Base-by-base conservation (phyloP, 2,797 vertebrate species). In the Sciurus vulgaris region DNA sequence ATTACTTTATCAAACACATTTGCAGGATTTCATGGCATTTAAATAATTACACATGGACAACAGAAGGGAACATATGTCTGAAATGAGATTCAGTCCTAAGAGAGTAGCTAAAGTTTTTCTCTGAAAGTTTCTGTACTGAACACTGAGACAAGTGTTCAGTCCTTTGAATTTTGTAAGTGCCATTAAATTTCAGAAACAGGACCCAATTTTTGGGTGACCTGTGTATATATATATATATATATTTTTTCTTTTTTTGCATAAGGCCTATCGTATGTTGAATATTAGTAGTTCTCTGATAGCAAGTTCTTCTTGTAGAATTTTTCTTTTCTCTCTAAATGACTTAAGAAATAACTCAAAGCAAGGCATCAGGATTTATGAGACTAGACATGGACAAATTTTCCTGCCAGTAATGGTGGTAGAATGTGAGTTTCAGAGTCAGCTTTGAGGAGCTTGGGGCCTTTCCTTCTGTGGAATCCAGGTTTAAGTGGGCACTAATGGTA, bases 21-120 rank as follows among this genome's bases (percentile, higher is more conserved):
- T 97, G 14, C 63, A 91, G 84, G 72, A 95, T 95, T 93, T 96
- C 49, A 22, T 94, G 93, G 96, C 96, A 96, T 97, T 96, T 94
- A 89, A 96, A 87, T 94, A 92, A 97, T 95, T 96, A 91, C 72
- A 92, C 41, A 30, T 3, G 7, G 70, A 67, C 41, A 81, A 10
- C 67, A 49, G 44, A 91, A 86, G 87, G 59, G 73, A 93, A 54
- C n/a, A 38, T 63, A 82, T 70, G 15, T 89, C 70, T 96, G 92
- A 96, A 95, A 96, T 97, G 74, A 96, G 83, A 91, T 84, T 96
- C 61, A 74, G 67, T 76, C 49, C 54, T 92, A 81, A 83, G 83
- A 82, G 81, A 94, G 44, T 14, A 92, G 56, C 11, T 12, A 9
- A 86, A 17, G 77, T 67, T 95, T 89, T 91, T 41, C 89, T 94